A percentile compares a stretch with the other conserved stretches of the same genome.
phyloP scores from a whole-genome alignment of 2,797 vertebrate genomes.

The Darevskia mixta region DNA sequence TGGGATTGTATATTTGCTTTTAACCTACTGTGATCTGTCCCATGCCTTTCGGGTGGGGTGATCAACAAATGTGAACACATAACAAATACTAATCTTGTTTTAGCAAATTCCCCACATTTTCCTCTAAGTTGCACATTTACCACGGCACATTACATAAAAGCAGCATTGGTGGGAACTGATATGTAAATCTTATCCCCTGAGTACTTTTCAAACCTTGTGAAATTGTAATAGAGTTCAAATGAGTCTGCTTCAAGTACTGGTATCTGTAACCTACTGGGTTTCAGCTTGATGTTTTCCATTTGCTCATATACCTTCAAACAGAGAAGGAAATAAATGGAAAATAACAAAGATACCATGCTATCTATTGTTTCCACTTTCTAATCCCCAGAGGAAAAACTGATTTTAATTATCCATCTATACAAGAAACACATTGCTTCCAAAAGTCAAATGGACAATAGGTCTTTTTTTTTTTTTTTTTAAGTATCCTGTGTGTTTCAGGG shows the following conservation, averaged over 20 bases:
- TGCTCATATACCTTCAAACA: conserved; percentile 24
- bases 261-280: conserved; percentile 17
- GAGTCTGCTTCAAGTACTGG: conserved; percentile 4
- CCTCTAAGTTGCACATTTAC: conserved; percentile 14
- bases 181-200: conserved; percentile 27
- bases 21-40: background rate
- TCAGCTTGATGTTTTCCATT: conserved; percentile 30
- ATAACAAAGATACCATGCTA: background rate
- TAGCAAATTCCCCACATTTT: background rate
- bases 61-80: background rate
- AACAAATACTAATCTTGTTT: conserved; percentile 2
- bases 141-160: conserved; percentile 30
- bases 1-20: background rate
- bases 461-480: no score
- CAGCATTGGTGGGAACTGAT: background rate
- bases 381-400: background rate
- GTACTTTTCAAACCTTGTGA: conserved; percentile 42
- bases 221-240: conserved; percentile 38
- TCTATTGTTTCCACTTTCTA: conserved; percentile 24
- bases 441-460: background rate
- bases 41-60: background rate
- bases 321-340: conserved; percentile 20
- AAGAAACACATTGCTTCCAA: background rate
- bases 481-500: background rate
- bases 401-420: conserved; percentile 18